Conservation (phyloP, 2,797 vertebrate genomes). For the Gymnoscopelus braueri region DNA sequence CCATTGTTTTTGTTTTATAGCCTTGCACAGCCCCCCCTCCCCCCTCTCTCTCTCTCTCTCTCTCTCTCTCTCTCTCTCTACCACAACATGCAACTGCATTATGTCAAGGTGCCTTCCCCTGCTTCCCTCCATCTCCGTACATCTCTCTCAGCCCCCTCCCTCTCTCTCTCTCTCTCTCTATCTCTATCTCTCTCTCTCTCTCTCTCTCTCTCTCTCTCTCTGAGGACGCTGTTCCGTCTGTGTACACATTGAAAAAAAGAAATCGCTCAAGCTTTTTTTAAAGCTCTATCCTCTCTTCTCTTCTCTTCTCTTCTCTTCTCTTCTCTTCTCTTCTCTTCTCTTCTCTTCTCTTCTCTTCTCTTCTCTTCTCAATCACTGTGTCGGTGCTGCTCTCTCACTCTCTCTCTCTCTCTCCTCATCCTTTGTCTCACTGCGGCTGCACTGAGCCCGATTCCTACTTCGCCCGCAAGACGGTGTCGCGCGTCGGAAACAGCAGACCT, state of each 20-base stretch:
- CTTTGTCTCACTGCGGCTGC: too few relatives aligned
- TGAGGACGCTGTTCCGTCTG: too few relatives aligned
- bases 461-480: too few relatives aligned
- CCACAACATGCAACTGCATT: neutral
- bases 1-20: neutral
- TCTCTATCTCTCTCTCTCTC: too few relatives aligned
- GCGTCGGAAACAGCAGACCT: too few relatives aligned
- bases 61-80: slow-evolving; percentile 16
- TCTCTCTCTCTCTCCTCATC: too few relatives aligned
- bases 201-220: too few relatives aligned
- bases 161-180: neutral
- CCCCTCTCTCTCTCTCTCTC: neutral
- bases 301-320: neutral
- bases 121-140: neutral
- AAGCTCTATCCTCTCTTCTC: neutral
- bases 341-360: neutral
- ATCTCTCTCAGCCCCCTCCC: neutral
- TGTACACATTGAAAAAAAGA: too few relatives aligned
- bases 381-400: neutral
- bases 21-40: neutral
- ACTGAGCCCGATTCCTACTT: too few relatives aligned
- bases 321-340: neutral
- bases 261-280: too few relatives aligned
- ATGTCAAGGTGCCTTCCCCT: neutral
- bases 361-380: neutral